These are phyloP conservation scores for Elegia similella DNA, from an alignment of 2,888 invertebrate species.

Conservation along the genomic window DNA sequence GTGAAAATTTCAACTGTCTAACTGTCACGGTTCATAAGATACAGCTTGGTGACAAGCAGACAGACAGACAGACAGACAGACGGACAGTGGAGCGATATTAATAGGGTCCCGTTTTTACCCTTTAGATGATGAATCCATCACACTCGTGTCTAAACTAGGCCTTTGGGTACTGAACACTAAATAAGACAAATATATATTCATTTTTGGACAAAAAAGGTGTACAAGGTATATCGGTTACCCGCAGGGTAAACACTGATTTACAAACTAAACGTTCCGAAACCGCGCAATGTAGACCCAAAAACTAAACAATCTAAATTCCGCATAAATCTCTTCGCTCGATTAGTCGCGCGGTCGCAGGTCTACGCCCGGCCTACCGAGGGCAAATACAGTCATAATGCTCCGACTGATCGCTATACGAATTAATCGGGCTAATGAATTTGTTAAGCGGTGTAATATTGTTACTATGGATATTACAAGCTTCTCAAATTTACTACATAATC, in stretches of 20 bases:
- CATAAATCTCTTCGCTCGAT: constrained; percentile 6
- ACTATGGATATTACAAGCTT: constrained; percentile 16
- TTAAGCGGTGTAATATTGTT: constrained; percentile 29
- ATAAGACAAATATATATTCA: too few species aligned
- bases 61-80: too few species aligned
- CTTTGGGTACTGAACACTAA: too few species aligned
- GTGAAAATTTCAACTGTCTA: too few species aligned
- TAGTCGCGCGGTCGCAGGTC: neutral
- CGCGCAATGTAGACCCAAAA: constrained; percentile 4
- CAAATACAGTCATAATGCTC: constrained; percentile 32
- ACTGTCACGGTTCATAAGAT: too few species aligned
- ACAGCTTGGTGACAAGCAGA: too few species aligned
- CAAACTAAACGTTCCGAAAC: neutral
- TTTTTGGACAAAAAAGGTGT: too few species aligned
- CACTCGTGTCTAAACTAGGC: too few species aligned
- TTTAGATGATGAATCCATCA: too few species aligned
- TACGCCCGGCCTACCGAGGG: constrained; percentile 4
- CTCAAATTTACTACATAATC: constrained; percentile 16
- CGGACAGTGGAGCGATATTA: too few species aligned
- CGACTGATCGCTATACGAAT: constrained; percentile 32
- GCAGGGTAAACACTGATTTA: neutral
- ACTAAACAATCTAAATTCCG: constrained; percentile 10
- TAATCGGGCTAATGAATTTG: constrained; percentile 37
- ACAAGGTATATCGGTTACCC: too few species aligned
- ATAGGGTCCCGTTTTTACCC: too few species aligned